These are phyloP conservation scores for Mormyrus lacerda DNA, from an alignment of 2,113 vertebrate genomes.

Conservation along the genomic window DNA sequence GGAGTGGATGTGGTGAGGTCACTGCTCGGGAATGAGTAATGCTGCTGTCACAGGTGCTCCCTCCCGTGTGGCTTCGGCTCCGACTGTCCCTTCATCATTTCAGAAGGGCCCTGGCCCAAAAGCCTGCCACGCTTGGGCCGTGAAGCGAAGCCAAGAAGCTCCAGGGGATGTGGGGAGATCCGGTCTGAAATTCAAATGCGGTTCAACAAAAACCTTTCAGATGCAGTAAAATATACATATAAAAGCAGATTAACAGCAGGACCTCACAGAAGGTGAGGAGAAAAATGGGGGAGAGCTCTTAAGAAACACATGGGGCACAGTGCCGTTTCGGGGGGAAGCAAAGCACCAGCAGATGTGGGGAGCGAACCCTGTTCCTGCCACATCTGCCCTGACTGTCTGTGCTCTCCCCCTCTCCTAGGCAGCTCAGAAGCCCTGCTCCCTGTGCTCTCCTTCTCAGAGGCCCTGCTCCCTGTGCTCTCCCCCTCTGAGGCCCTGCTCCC, in stretches of 20 bases:
- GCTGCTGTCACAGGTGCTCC: background rate
- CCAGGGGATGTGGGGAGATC: background rate
- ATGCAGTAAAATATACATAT: background rate
- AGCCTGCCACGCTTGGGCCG: background rate
- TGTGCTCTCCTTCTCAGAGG: background rate
- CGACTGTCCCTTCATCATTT: background rate
- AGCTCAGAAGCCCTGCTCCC: background rate
- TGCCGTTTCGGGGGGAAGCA: background rate
- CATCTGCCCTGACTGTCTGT: background rate
- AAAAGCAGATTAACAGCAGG: background rate
- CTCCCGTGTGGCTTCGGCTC: too few relatives aligned
- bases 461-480: background rate
- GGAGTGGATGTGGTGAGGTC: slow-evolving; percentile 26
- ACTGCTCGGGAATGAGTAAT: background rate
- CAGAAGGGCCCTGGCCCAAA: background rate
- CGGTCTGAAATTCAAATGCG: background rate
- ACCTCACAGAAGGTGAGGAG: background rate
- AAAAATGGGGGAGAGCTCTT: background rate
- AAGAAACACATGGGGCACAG: background rate
- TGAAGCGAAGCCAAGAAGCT: background rate
- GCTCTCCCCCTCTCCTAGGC: background rate
- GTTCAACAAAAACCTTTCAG: background rate
- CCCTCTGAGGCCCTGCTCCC: background rate
- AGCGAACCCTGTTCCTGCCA: background rate
- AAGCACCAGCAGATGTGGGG: background rate